Base-by-base conservation (phyloP, 2,113 vertebrate genomes). In the Callaeas wilsoni region DNA sequence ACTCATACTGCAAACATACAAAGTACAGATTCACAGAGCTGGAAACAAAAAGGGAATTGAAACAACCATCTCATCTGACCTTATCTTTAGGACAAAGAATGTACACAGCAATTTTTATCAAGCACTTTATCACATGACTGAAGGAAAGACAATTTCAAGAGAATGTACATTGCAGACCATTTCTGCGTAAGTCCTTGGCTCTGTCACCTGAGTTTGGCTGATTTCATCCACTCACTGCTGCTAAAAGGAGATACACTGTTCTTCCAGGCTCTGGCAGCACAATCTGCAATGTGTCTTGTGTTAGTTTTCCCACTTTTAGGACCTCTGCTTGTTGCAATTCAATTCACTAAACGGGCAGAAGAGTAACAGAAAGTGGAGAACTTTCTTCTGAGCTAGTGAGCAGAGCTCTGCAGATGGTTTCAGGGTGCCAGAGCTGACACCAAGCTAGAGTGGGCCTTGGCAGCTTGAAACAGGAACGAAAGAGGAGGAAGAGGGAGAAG, bases 41-140 rank as follows among this genome's bases (percentile, higher is more conserved):
- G 57, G 53, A 87, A 87, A 89, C 87, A 94, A 87, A 95, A 96
- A 80, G 41, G 50, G 84, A 93, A 94, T 91, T 89, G 81, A 89
- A 96, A 87, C 49, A 75, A 60, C 29, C 6, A 13, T 73, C 85
- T 90, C 92, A 87, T 91, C 62, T 91, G 94, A 90, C 82, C 88
- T 93, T 89, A 89, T 50, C 30, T 82, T 95, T 74, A 73, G 64
- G 57, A 85, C 52, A 91, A 88, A 90, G 85, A 85, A 79, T 60
- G 52, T 83, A 75, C 62, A 68, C 37, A 85, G 46, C 46, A 79
- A 44, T 73, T 96, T 91, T 87, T 90, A 64, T 85, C 62, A 90
- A 85, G 52, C 12, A 64, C 35, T 84, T 84, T 71, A 70, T 44
- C 84, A 60, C 17, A 59, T 71, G 60, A 70, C 46, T 57, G 88